Percentiles rank a stretch among this genome's conserved stretches.
Conservation (phyloP, 1,140 invertebrate genomes). For the Musca domestica region DNA sequence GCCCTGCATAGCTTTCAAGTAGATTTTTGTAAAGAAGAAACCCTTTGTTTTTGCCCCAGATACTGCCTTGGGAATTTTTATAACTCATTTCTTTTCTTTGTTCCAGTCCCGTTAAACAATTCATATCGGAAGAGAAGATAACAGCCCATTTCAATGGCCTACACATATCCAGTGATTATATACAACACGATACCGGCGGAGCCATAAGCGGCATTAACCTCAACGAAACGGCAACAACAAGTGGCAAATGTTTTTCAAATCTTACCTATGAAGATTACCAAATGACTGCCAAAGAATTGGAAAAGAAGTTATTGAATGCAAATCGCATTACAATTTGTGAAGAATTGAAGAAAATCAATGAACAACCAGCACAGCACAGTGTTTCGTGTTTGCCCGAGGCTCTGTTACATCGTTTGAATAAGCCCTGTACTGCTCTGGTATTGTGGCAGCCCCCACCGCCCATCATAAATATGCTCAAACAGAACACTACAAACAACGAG, state of each 20-base stretch:
- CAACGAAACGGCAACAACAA: constrained; percentile 9
- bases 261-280: constrained; percentile 34
- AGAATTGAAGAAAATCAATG: constrained; percentile 60
- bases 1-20: not conserved
- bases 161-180: constrained; percentile 63
- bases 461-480: constrained; percentile 7
- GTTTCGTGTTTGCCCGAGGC: constrained; percentile 37
- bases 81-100: too few relatives aligned
- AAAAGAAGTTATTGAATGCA: constrained; percentile 57
- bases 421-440: constrained; percentile 73
- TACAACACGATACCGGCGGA: constrained; percentile 36
- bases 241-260: constrained; percentile 28
- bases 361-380: constrained; percentile 59
- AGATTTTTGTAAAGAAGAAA: not conserved
- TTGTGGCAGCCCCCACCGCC: constrained; percentile 70
- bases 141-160: constrained; percentile 70
- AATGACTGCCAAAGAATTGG: constrained; percentile 52
- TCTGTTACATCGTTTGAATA: constrained; percentile 57
- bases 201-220: not conserved
- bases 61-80: not conserved
- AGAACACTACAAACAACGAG: not conserved
- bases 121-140: constrained; percentile 80
- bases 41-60: not conserved
- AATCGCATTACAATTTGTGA: constrained; percentile 66
- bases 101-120: constrained; percentile 65